A percentile compares a stretch with the other conserved stretches of the same genome.
These are phyloP conservation scores for Eulemur mongoz DNA, from an alignment of 2,797 vertebrate genomes.

Conservation along the genomic window DNA sequence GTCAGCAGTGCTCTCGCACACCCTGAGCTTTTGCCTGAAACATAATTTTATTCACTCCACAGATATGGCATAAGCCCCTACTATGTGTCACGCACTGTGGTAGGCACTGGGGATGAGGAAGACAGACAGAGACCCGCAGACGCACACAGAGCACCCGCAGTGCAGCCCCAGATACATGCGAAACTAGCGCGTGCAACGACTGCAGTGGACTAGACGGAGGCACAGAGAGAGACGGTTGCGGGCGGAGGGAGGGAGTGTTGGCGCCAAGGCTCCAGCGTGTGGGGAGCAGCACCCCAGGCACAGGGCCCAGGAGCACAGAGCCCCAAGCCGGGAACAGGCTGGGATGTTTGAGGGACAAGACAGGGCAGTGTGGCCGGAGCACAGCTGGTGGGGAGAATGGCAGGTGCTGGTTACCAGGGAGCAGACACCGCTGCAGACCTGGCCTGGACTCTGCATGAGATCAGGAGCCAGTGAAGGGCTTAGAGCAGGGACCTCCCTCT, in stretches of 20 bases:
- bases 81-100: neutral
- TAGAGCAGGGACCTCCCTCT: neutral
- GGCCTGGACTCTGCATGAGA: neutral
- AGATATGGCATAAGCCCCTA: neutral
- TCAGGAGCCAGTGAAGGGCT: neutral
- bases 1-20: neutral
- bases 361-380: neutral
- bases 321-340: neutral
- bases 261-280: neutral
- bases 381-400: neutral
- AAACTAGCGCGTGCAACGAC: neutral
- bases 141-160: neutral
- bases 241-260: too few relatives aligned
- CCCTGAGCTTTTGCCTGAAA: neutral
- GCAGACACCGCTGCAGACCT: neutral
- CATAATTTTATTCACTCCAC: neutral
- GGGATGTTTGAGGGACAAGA: neutral
- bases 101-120: neutral
- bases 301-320: neutral
- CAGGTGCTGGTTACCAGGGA: accelerated
- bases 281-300: neutral
- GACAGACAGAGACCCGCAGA: neutral
- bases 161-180: neutral
- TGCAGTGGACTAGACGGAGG: neutral
- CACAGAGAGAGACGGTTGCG: neutral